phyloP scores from a whole-genome alignment of 2,888 invertebrate genomes.

The Venusia cambrica region DNA sequence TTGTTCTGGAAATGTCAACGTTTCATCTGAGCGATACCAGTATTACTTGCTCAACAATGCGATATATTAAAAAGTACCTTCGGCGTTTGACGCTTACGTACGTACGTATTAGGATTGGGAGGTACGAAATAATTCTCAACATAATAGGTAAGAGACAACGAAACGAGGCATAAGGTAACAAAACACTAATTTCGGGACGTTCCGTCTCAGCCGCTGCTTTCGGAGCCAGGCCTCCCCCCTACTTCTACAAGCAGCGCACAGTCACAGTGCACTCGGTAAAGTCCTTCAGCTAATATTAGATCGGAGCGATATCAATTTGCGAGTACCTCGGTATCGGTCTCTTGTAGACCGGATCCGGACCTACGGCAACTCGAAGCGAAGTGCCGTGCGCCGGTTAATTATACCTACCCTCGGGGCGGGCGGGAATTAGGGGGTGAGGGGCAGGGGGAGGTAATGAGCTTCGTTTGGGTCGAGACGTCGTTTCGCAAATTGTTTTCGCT shows the following conservation, averaged over 20 bases:
- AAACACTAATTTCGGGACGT: too few relatives aligned
- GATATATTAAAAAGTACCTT: too few relatives aligned
- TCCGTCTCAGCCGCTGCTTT: too few relatives aligned
- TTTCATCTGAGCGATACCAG: constrained; percentile 9
- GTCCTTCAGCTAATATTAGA: constrained; percentile 6
- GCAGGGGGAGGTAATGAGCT: constrained; percentile 24
- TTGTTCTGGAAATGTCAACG: constrained; percentile 17
- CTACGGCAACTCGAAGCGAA: constrained; percentile 28
- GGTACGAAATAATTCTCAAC: too few relatives aligned
- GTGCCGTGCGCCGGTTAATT: constrained; percentile 31
- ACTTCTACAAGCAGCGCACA: constrained; percentile 1
- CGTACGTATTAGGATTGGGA: too few relatives aligned
- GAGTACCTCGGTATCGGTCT: constrained; percentile 16
- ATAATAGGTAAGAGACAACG: too few relatives aligned
- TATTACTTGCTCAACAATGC: too few relatives aligned
- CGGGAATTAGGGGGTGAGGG: constrained; percentile 8
- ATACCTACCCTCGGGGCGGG: constrained; percentile 18
- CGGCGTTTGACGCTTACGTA: too few relatives aligned
- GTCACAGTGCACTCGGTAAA: neutral
- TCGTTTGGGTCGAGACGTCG: constrained; percentile 26
- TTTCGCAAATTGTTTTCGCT: constrained; percentile 29
- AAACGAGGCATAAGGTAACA: too few relatives aligned
- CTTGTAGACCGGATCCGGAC: constrained; percentile 23
- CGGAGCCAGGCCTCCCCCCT: too few relatives aligned
- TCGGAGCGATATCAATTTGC: constrained; percentile 25